Percentiles rank a stretch among this genome's conserved stretches.
Conservation (phyloP, 2,113 vertebrate genomes). For the Tamias sibiricus region DNA sequence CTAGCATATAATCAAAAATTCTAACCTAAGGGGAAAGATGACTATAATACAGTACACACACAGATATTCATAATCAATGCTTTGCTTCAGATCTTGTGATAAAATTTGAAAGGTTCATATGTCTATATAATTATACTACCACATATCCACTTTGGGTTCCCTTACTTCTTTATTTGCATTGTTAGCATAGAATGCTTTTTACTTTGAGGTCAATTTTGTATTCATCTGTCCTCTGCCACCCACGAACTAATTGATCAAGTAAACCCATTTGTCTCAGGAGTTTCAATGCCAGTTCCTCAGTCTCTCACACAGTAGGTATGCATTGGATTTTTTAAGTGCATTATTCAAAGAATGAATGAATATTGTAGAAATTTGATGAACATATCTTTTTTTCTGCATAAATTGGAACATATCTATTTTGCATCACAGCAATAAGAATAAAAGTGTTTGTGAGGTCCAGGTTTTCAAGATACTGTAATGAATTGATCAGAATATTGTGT, state of each 20-base stretch:
- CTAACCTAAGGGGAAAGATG: not conserved
- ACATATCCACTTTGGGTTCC: not conserved
- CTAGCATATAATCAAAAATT: not conserved
- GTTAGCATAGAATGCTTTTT: not conserved
- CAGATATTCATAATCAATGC: not conserved
- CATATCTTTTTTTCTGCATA: not conserved
- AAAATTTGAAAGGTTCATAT: slow-evolving; percentile 22
- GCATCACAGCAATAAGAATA: not conserved
- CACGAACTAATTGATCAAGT: not conserved
- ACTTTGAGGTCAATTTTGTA: not conserved
- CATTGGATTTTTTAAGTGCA: not conserved
- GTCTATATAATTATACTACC: not conserved
- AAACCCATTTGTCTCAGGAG: not conserved
- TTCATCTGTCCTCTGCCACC: not conserved
- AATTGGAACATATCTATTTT: not conserved
- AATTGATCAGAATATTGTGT: not conserved
- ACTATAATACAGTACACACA: not conserved
- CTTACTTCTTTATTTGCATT: not conserved
- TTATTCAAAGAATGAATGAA: not conserved
- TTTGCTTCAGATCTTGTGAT: not conserved
- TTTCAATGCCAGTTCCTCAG: not conserved
- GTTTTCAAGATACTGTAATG: not conserved
- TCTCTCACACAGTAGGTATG: not conserved
- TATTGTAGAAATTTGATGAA: not conserved
- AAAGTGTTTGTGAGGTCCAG: not conserved